Base-by-base conservation (phyloP, 2,113 vertebrate species). In the Micromys minutus region DNA sequence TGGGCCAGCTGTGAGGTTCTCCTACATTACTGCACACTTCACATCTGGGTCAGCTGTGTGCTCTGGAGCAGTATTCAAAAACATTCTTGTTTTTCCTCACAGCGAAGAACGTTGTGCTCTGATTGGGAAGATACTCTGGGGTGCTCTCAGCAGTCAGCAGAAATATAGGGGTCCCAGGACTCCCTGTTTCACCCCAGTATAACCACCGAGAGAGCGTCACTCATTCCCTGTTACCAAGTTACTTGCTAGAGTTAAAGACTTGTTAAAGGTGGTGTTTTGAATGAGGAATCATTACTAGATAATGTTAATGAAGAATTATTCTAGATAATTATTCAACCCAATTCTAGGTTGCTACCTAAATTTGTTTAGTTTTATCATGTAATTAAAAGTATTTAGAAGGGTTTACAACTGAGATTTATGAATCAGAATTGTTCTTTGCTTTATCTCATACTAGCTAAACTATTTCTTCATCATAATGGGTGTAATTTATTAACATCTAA, bases 391-490 rank as follows among this genome's bases (percentile, higher is more conserved):
- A 61, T 88, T 90, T 95, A 47, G 72, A 50, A 97, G 36, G 50
- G 31, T 69, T 7, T 91, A 71, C 26, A 95, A 39, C 34, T 92
- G 59, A 95, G 16, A 75, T 95, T 92, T 91, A 34, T 89, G 39
- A 89, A n/a, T 87, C 22, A 19, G 75, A 61, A 76, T 89, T 63
- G 61, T 42, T 52, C 11, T 11, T 52, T 52, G 50, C 50, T 52
- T 34, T 11, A 94, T 88, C 42, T 80, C 9, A 87, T 86, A n/a
- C 50, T 94, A 88, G 45, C 50, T 93, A 77, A 77, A 50, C 4
- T 74, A 42, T 90, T 39, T 90, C 79, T 96, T 95, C 59, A 57
- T 86, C 86, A 59, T 76, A 74, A 93, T 91, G 86, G 93, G 63
- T 94, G 11, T 93, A 39, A 59, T 86, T 94, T 90, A 87, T 80